Evolutionary conservation across 2,797 vertebrate genomes (phyloP).

Genomic region (Hylomyscus alleni): DNA sequence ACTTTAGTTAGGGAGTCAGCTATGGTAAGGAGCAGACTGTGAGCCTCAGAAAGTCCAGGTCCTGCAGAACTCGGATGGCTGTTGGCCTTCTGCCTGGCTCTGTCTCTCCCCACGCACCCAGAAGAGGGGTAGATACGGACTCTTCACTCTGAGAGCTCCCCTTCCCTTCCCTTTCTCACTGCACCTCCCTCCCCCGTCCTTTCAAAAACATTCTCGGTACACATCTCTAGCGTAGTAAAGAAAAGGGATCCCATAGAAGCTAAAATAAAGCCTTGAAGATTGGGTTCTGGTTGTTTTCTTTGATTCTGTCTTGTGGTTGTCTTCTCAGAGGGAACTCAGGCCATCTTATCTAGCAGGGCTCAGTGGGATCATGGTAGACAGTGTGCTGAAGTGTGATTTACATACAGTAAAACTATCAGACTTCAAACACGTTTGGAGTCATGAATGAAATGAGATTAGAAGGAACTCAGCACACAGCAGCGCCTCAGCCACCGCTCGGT

Average conservation of each 20-base stretch:
- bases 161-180: fast-evolving
- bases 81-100: neutral
- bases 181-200: neutral
- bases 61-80: neutral
- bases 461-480: neutral
- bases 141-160: neutral
- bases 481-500: fast-evolving
- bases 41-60: neutral
- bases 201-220: neutral
- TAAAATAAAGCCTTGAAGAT: slow-evolving; percentile 11
- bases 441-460: neutral
- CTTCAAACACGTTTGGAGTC: neutral
- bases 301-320: neutral
- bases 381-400: slow-evolving; percentile 17
- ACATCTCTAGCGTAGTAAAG: neutral
- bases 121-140: neutral
- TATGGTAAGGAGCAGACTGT: neutral
- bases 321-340: neutral
- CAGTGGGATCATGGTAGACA: too few relatives aligned
- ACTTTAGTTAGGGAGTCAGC: neutral
- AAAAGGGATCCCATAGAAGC: neutral
- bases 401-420: neutral
- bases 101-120: neutral
- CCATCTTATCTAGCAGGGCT: neutral
- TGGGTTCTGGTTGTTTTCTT: neutral